A percentile compares a stretch with the other conserved stretches of the same genome.
Conservation (phyloP, 2,113 vertebrate genomes). For the Chionis minor region DNA sequence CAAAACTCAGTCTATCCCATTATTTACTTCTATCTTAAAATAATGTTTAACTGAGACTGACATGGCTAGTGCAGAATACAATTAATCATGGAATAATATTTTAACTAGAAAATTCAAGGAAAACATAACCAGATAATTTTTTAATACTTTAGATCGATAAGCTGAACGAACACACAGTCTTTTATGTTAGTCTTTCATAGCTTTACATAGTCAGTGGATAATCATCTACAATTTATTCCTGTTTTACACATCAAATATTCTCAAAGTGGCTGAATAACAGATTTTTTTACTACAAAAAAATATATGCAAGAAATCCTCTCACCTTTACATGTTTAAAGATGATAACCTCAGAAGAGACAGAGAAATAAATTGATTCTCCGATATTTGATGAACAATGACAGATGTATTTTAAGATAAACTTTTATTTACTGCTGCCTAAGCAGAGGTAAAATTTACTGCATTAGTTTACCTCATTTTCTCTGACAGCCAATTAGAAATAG, state of each 20-base stretch:
- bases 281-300: neutral
- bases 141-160: neutral
- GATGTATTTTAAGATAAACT: neutral
- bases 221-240: constrained; percentile 24
- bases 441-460: neutral
- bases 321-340: neutral
- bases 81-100: neutral
- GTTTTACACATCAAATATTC: constrained; percentile 14
- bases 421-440: neutral
- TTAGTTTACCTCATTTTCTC: neutral
- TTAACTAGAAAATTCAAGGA: neutral
- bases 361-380: neutral
- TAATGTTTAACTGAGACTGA: neutral
- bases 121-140: neutral
- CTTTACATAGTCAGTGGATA: neutral
- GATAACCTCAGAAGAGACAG: neutral
- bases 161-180: neutral
- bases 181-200: neutral
- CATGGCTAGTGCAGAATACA: neutral
- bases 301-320: neutral
- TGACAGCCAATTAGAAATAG: neutral
- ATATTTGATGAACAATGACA: neutral
- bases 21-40: neutral
- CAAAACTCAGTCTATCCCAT: neutral
- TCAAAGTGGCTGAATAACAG: neutral